phyloP scores from a whole-genome alignment of 2,888 invertebrate species.

The Drosophila barbarae region DNA sequence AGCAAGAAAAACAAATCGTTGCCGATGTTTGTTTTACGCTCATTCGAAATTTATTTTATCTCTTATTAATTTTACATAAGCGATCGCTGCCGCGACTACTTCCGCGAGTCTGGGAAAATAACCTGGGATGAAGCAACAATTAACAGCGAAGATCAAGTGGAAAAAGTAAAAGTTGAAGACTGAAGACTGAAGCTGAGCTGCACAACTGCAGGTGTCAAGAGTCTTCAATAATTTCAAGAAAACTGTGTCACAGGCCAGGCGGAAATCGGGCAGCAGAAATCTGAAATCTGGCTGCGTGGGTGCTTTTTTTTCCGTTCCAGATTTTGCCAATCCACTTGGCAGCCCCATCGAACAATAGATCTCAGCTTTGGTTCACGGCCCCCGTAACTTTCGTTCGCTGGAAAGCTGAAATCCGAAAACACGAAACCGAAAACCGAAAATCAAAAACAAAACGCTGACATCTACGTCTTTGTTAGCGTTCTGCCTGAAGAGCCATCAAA shows the following conservation, averaged over 20 bases:
- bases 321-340: slow-evolving; percentile 45
- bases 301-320: slow-evolving; percentile 2
- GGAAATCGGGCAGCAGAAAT: neutral
- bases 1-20: slow-evolving; percentile 34
- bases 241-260: slow-evolving; percentile 31
- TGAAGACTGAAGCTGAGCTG: slow-evolving; percentile 2
- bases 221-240: slow-evolving; percentile 4
- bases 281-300: slow-evolving; percentile 15
- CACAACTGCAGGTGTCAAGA: slow-evolving; percentile 39
- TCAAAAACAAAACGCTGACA: slow-evolving; percentile 16
- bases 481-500: slow-evolving; percentile 33
- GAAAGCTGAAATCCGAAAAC: slow-evolving; percentile 20
- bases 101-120: slow-evolving; percentile 46
- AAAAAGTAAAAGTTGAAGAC: slow-evolving; percentile 55
- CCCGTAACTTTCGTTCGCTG: slow-evolving; percentile 34
- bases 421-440: slow-evolving; percentile 5
- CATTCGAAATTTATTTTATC: slow-evolving; percentile 55
- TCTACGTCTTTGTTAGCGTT: slow-evolving; percentile 30
- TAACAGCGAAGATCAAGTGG: slow-evolving; percentile 29
- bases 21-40: slow-evolving; percentile 50
- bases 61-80: slow-evolving; percentile 63
- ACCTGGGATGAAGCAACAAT: slow-evolving; percentile 36
- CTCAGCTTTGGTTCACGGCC: slow-evolving; percentile 8
- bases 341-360: slow-evolving; percentile 11
- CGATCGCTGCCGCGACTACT: slow-evolving; percentile 29